Base-by-base conservation (phyloP, 2,797 vertebrate genomes). In the Morus bassanus region DNA sequence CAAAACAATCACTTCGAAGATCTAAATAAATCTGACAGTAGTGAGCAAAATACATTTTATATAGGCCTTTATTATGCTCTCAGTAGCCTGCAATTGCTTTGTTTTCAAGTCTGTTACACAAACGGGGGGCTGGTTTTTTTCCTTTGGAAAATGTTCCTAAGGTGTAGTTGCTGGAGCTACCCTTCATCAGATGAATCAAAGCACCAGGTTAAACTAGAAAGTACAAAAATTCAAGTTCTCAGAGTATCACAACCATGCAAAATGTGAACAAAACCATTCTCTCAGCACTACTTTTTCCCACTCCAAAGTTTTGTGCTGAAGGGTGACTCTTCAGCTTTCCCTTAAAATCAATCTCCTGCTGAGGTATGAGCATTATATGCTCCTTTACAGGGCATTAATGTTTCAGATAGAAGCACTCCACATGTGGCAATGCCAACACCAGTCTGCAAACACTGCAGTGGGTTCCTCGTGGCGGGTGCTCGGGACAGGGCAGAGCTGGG, bases 381-480 rank as follows among this genome's bases (percentile, higher is more conserved):
- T 86, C 33, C 63, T 54, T 28, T 11, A 7, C 45, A 10, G 41
- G 33, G 33, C 1, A 0, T 17, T 17, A 6, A 41, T 46, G 41
- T 10, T 46, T 28, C 56, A 51, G 61, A 15, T 46, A 80, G 75
- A 13, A 53, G 48, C 43, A 13, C 30, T 27, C 8, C 13, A 10
- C 7, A 3, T 10, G 8, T 41, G 50, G 41, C 46, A 28, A 9
- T 1, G n/a, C 56, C 60, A 50, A 4, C 35, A 3, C 5, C 46
- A 6, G 14, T 3, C 43, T 28, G 11, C 3, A 33, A 27, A 37
- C 27, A 25, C 41, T 33, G 65, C 43, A 12, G 21, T 0, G 0
- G 25, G 35, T 5, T 14, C 65, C 65, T 7, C 0, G 0, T 3
- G 41, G 22, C 11, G 3, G 0, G 8, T 35, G 6, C 14, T 27